Evolutionary conservation across 2,797 vertebrate species (phyloP).

Genomic region (Taenioides sp.): DNA sequence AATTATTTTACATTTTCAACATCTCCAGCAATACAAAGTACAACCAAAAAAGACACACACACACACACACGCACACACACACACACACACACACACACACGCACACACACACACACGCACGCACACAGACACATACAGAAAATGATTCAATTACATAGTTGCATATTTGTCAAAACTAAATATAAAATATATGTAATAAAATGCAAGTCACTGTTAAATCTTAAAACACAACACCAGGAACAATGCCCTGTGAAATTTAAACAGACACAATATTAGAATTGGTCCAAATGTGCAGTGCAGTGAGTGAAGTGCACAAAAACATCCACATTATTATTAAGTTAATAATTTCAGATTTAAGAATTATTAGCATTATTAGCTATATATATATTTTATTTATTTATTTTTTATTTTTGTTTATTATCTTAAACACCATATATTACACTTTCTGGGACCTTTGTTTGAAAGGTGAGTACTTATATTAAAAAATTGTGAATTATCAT

Average conservation of each 20-base stretch:
- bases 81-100: background rate
- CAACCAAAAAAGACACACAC: background rate
- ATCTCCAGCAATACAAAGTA: background rate
- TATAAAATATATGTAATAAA: background rate
- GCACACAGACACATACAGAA: background rate
- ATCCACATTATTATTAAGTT: too few species aligned
- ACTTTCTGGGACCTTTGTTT: background rate
- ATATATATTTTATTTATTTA: background rate
- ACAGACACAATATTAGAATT: background rate
- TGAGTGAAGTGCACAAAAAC: too few species aligned
- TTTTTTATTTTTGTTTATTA: background rate
- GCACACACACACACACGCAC: background rate
- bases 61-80: background rate
- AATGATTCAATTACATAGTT: background rate
- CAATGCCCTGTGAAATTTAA: background rate
- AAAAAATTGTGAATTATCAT: slow-evolving; percentile 1
- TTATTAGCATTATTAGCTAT: too few species aligned
- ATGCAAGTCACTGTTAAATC: background rate
- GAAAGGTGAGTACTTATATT: background rate
- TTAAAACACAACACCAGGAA: background rate
- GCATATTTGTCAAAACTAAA: background rate
- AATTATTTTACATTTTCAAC: background rate
- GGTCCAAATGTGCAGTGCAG: too few species aligned
- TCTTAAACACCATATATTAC: background rate
- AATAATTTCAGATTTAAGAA: too few species aligned